These are phyloP conservation scores for Dicrurus megarhynchus DNA, from an alignment of 2,113 vertebrate genomes.

Conservation along the genomic window DNA sequence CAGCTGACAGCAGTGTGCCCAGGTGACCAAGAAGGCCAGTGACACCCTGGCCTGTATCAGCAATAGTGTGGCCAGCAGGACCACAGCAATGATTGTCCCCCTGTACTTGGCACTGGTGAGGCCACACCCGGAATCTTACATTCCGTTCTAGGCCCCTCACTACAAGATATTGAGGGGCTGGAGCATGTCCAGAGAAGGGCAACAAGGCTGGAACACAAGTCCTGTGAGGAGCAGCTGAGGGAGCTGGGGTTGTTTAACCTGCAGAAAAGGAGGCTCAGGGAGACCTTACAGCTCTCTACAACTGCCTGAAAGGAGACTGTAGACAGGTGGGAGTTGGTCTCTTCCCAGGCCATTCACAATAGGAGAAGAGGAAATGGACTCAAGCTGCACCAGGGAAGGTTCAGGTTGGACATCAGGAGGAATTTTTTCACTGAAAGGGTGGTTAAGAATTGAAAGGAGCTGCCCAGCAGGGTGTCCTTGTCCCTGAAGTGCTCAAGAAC, in stretches of 20 bases:
- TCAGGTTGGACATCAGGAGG: neutral
- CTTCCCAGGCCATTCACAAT: neutral
- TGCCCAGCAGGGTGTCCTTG: neutral
- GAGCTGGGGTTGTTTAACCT: neutral
- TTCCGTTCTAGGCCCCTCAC: neutral
- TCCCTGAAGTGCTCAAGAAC: neutral
- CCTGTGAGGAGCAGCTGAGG: neutral
- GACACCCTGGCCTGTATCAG: neutral
- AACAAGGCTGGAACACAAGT: neutral
- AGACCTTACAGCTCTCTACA: neutral
- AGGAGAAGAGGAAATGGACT: neutral
- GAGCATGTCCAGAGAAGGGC: neutral
- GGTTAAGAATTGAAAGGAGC: neutral
- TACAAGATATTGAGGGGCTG: neutral
- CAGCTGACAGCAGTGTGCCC: neutral
- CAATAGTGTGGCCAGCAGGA: neutral
- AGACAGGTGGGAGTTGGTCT: neutral
- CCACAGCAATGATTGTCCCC: neutral
- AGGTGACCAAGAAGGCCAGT: neutral
- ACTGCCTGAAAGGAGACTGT: neutral
- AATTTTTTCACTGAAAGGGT: neutral
- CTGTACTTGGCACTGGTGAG: neutral
- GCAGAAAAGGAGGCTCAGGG: neutral
- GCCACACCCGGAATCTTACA: neutral
- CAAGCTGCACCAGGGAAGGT: neutral